Evolutionary conservation across 2,888 invertebrate genomes (phyloP), one percentile per base, ranked within the genome.

Genomic region (Antitype chi): DNA sequence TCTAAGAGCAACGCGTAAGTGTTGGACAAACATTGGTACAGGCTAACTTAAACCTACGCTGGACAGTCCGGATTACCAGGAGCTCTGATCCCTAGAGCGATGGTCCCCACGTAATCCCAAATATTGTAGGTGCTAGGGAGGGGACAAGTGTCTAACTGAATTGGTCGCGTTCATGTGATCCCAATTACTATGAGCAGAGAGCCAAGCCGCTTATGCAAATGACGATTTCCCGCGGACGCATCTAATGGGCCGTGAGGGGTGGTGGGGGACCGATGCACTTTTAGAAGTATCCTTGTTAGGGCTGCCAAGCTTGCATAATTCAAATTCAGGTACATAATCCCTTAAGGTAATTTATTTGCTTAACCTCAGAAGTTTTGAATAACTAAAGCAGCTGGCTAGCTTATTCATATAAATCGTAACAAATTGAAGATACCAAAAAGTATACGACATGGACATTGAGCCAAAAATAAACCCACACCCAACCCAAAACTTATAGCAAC

Each of bases 131-230:
- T 81, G 78, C 80, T 85, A 85, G 84, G 77, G 88, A 86, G 89
- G 88, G 82, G 81, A 78, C 84, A 80, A 73, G 89, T 93, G 84
- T 91, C 95, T 90, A 85, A 82, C 83, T 89, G 93, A 81, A 90
- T 85, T 94, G 94, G 96, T 90, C 92, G 89, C 89, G 90, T 88
- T 87, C 93, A 93, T 93, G 94, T 95, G 95, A 95, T 95, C 95
- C 95, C 95, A 96, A 96, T 96, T 96, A 96, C 96, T 93, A 94
- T 94, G 95, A 95, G 95, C 94, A 94, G 94, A 94, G 95, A 94
- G 92, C 93, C 94, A 95, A 96, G 96, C 96, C 96, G 96, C 95
- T 96, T 96, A 96, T 96, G 96, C 96, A 96, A 96, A 96, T 96
- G 95, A 94, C 94, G 95, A 94, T 94, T 95, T 94, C 94, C 94